A percentile compares a stretch with the other conserved stretches of the same genome.
phyloP scores from a whole-genome alignment of 2,113 vertebrate genomes.

The Labeo rohita region DNA sequence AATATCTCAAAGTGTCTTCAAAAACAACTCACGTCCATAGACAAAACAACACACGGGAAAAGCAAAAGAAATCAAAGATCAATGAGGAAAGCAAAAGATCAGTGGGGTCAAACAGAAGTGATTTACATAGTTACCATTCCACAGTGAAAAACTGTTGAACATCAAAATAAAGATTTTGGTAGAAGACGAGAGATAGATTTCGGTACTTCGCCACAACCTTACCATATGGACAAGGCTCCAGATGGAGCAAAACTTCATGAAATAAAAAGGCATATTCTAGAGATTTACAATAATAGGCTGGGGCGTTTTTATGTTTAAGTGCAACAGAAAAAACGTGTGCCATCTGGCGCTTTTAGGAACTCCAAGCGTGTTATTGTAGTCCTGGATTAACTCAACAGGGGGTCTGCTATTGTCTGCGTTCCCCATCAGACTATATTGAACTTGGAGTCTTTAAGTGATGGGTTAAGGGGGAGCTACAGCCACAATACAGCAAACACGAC shows the following conservation, averaged over 20 bases:
- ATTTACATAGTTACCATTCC: background rate
- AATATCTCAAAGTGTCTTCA: constrained; percentile 30
- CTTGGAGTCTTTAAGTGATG: constrained; percentile 1
- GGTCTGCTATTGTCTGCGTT: constrained; percentile 46
- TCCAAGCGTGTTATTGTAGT: constrained; percentile 45
- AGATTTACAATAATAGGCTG: constrained; percentile 20
- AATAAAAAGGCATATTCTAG: constrained; percentile 35
- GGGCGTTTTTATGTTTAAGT: constrained; percentile 37
- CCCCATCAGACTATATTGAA: constrained; percentile 28
- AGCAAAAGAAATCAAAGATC: background rate
- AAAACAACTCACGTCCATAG: background rate
- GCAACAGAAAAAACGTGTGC: constrained; percentile 34
- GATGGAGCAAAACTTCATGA: constrained; percentile 23
- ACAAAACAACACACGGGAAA: background rate
- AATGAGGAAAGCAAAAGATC: background rate
- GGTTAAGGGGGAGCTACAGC: background rate
- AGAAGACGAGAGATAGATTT: background rate
- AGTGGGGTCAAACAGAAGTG: background rate
- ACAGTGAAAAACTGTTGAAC: background rate
- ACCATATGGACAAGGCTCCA: background rate
- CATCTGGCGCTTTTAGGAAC: constrained; percentile 45
- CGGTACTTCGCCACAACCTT: background rate
- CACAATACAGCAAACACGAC: constrained; percentile 10
- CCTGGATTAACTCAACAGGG: constrained; percentile 54
- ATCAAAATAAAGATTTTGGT: background rate